Percentiles rank a stretch among this genome's conserved stretches.
These are phyloP conservation scores for Caerostris extrusa DNA, from an alignment of 1,140 invertebrate species.

Conservation along the genomic window DNA sequence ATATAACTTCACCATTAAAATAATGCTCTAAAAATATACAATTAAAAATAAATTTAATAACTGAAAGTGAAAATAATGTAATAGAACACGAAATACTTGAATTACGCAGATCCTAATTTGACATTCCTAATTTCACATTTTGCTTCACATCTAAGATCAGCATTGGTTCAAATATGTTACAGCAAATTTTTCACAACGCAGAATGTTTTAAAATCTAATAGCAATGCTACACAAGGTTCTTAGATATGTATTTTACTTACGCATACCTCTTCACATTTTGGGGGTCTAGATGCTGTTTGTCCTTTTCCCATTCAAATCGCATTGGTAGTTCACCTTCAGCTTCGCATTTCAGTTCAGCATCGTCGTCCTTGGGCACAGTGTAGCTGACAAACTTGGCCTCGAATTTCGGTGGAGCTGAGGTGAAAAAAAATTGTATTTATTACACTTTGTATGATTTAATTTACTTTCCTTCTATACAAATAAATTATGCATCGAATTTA, in stretches of 20 bases:
- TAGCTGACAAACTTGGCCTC: conserved; percentile 97
- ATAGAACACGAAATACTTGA: background rate
- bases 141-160: conserved; percentile 77
- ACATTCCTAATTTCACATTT: too few species aligned
- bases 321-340: conserved; percentile 94
- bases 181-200: background rate
- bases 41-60: background rate
- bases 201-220: too few species aligned
- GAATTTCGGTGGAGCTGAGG: conserved; percentile 96
- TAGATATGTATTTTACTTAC: background rate
- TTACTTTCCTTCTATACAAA: too few species aligned
- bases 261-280: conserved; percentile 87
- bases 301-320: conserved; percentile 88
- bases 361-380: conserved; percentile 75
- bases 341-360: conserved; percentile 81
- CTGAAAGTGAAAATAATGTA: background rate
- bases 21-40: background rate
- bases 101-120: background rate
- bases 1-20: background rate
- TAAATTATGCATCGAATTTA: too few species aligned
- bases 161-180: conserved; percentile 75
- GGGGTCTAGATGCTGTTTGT: conserved; percentile 91
- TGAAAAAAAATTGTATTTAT: background rate
- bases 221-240: too few species aligned
- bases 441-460: background rate